A percentile compares a stretch with the other conserved stretches of the same genome.
phyloP scores from a whole-genome alignment of 2,888 invertebrate species.

The Volucella inanis region DNA sequence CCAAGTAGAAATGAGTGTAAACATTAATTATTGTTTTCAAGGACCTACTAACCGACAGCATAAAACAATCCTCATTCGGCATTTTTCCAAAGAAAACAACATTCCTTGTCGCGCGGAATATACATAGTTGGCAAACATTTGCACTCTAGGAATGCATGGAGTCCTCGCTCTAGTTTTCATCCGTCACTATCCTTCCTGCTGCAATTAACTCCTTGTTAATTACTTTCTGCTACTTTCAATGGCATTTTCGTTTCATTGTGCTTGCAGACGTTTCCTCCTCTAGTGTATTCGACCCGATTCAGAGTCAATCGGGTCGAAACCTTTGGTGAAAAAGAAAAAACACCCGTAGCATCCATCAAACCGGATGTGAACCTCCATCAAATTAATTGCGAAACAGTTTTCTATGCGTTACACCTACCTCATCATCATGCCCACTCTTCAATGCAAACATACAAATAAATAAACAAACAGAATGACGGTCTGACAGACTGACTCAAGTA shows the following conservation, averaged over 20 bases:
- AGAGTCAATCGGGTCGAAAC: background rate
- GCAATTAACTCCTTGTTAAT: constrained; percentile 62
- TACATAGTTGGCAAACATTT: constrained; percentile 61
- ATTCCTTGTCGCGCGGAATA: constrained; percentile 35
- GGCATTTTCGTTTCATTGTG: constrained; percentile 55
- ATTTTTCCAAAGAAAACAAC: constrained; percentile 65
- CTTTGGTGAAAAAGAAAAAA: constrained; percentile 10
- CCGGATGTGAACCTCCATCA: constrained; percentile 60
- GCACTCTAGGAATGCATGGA: constrained; percentile 40
- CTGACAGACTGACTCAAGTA: constrained; percentile 4
- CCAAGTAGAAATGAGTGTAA: background rate
- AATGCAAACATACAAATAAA: constrained; percentile 27
- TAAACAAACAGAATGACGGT: constrained; percentile 14
- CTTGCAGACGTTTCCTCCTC: constrained; percentile 23
- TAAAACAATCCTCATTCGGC: constrained; percentile 37
- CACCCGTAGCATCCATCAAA: constrained; percentile 31
- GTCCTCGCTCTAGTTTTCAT: constrained; percentile 69
- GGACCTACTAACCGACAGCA: constrained; percentile 44
- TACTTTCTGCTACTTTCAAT: constrained; percentile 67
- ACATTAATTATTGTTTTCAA: constrained; percentile 48
- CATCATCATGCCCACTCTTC: constrained; percentile 42
- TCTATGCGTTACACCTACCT: constrained; percentile 37
- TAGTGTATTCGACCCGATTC: constrained; percentile 21
- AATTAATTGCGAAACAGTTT: constrained; percentile 62
- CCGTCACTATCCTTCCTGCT: constrained; percentile 40